Evolutionary conservation across 2,888 invertebrate species (phyloP).

Genomic region (Rotaria socialis): DNA sequence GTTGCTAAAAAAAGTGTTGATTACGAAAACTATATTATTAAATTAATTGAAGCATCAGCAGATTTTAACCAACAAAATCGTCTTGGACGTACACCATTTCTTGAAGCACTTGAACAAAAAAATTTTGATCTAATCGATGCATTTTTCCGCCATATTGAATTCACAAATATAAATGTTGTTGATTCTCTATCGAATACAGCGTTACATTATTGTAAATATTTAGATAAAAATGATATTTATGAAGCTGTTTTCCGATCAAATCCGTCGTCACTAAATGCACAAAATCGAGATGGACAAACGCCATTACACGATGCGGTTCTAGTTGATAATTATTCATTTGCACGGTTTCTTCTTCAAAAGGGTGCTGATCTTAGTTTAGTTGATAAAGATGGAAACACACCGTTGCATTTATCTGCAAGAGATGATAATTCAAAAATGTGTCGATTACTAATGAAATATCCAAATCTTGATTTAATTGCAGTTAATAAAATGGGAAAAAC

Average conservation of each 20-base stretch:
- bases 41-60: background rate
- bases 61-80: conserved; percentile 34
- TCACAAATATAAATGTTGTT: background rate
- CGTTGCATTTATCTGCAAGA: conserved; percentile 1
- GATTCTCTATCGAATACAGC: conserved; percentile 5
- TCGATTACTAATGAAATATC: background rate
- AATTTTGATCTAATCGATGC: background rate
- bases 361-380: background rate
- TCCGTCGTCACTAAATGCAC: conserved; percentile 68
- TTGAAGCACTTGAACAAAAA: conserved; percentile 28
- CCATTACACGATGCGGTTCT: conserved; percentile 78
- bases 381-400: conserved; percentile 19
- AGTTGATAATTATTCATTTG: background rate
- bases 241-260: background rate
- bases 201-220: conserved; percentile 15
- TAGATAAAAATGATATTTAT: background rate
- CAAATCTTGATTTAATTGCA: background rate
- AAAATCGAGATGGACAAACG: conserved; percentile 77
- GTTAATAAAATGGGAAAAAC: background rate
- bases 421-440: conserved; percentile 7
- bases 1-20: background rate
- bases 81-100: conserved; percentile 33
- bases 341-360: background rate
- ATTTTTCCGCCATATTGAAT: background rate
- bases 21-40: background rate